Evolutionary conservation across 2,113 vertebrate genomes (phyloP), one percentile per base, ranked within the genome.

Genomic region (Polypterus bichir): DNA sequence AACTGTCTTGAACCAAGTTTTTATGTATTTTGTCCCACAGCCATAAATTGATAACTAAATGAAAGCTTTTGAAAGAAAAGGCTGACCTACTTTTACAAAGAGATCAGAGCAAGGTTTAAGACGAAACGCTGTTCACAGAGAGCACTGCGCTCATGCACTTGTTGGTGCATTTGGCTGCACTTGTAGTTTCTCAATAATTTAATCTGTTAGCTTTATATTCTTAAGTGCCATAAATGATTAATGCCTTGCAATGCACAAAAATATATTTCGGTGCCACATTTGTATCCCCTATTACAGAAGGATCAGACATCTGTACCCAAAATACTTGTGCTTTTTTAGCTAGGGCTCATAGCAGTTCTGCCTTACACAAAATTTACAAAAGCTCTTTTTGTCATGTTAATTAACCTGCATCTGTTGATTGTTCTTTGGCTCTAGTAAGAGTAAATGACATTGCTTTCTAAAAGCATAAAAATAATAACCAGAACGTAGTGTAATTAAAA

Each of bases 211-310:
- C 78, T 76, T 77, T 76, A 76, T 69, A 79, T 74, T 77, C 70
- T 78, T 78, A 75, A 73, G 76, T 73, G 70, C 67, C 74, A 84
- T 79, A 69, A 76, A 79, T 79, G 73, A 79, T 79, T 81, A 80
- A 81, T 77, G 73, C 68, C 68, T 76, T 79, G 79, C 79, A 75
- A 65, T 76, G 74, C 71, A 73, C 73, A 69, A 73, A 75, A 76
- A 79, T 71, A 53, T 61, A 52, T 54, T 27, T 57, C 7, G 7
- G 51, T 64, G 54, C 59, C 59, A 46, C 46, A 68, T 11, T 52
- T 54, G n/a, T 64, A 59, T 63, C 48, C 61, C 59, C 60, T 52
- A 55, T 11, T 6, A 46, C 57, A 54, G 10, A 48, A 47, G 52
- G 65, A 62, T 47, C 48, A 27, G 47, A 27, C 27, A 27, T 27